Conservation (phyloP, 2,888 invertebrate genomes). For the Caenorhabditis angaria region DNA sequence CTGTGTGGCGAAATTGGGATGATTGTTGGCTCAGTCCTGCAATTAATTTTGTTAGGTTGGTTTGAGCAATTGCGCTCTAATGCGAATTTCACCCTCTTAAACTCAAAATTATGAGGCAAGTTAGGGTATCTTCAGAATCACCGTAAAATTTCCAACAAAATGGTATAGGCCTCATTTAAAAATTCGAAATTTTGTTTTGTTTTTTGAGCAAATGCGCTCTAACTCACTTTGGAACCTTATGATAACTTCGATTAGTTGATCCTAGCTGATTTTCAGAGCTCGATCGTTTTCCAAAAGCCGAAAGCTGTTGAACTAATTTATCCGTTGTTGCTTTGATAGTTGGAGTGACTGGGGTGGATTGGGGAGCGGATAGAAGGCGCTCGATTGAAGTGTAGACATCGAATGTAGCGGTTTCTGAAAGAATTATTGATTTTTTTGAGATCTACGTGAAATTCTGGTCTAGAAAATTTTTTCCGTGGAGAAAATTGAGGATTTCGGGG, state of each 20-base stretch:
- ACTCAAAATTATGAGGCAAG: background rate
- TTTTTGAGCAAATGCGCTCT: too few relatives aligned
- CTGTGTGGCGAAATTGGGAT: background rate
- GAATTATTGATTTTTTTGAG: background rate
- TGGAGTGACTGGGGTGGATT: constrained; percentile 46
- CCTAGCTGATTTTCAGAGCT: constrained; percentile 39
- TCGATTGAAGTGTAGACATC: constrained; percentile 45
- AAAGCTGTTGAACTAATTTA: constrained; percentile 34
- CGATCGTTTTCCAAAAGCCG: constrained; percentile 46
- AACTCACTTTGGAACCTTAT: constrained; percentile 47
- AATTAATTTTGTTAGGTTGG: background rate
- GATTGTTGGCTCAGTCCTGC: background rate
- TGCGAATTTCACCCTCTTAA: too few relatives aligned
- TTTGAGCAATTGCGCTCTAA: too few relatives aligned
- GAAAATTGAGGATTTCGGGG: too few relatives aligned
- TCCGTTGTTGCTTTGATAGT: constrained; percentile 46
- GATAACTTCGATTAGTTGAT: constrained; percentile 13
- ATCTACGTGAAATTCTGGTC: too few relatives aligned
- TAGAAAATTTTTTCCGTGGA: too few relatives aligned
- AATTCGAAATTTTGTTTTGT: too few relatives aligned
- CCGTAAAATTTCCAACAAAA: too few relatives aligned
- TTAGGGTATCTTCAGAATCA: constrained; percentile 6
- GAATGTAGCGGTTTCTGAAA: constrained; percentile 36
- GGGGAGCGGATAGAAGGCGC: constrained; percentile 31
- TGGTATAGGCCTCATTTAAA: too few relatives aligned